A percentile compares a stretch with the other conserved stretches of the same genome.
phyloP scores from a whole-genome alignment of 2,113 vertebrate species.

The Willisornis vidua region DNA sequence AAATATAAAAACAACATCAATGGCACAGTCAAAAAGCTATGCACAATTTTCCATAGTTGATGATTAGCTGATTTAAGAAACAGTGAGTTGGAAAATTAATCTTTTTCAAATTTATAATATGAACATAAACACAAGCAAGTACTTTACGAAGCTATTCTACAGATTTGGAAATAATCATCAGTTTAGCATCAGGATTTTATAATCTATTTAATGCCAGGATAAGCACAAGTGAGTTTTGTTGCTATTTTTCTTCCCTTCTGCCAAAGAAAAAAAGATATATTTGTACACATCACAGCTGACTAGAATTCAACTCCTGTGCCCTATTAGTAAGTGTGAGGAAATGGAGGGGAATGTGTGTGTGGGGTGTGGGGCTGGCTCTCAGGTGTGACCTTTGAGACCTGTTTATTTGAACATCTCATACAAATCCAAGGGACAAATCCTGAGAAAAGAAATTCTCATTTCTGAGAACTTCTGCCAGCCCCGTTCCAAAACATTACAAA shows the following conservation, averaged over 20 bases:
- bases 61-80: conserved; percentile 26
- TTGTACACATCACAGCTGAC: not conserved
- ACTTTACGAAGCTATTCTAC: not conserved
- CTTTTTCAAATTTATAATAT: not conserved
- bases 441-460: not conserved
- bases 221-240: not conserved
- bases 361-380: not conserved
- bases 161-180: conserved; percentile 5
- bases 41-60: not conserved
- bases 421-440: not conserved
- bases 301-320: not conserved
- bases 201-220: not conserved
- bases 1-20: not conserved
- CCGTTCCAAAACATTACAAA: not conserved
- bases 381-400: not conserved
- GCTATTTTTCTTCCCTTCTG: not conserved
- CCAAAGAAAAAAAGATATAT: not conserved
- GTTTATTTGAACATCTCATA: not conserved
- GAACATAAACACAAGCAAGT: not conserved
- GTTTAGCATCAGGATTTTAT: not conserved
- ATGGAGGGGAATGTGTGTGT: too few species aligned
- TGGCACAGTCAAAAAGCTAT: not conserved
- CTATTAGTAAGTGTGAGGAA: not conserved
- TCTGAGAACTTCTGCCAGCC: not conserved
- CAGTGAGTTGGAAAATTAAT: conserved; percentile 18